Conservation (phyloP, 2,888 invertebrate genomes). For the Folsomia manolachei region DNA sequence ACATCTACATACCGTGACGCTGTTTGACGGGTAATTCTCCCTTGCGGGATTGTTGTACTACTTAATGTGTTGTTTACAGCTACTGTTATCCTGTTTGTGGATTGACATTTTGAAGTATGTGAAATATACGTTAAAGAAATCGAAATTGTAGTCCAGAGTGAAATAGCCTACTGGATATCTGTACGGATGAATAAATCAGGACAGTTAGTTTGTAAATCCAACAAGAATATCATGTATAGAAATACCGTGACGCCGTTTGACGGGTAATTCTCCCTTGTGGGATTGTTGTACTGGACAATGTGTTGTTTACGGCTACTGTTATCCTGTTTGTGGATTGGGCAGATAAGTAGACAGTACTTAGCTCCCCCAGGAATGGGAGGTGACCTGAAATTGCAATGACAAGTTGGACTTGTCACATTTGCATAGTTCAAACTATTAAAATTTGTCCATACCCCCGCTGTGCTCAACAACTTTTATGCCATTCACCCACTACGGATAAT, state of each 20-base stretch:
- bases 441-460: no score
- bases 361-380: conserved; percentile 86
- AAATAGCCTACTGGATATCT: conserved; percentile 64
- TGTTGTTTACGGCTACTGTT: conserved; percentile 93
- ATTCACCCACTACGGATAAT: conserved; percentile 79
- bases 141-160: conserved; percentile 80
- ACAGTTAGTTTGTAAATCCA: no score
- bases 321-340: conserved; percentile 65
- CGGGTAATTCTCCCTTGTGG: conserved; percentile 70
- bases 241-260: conserved; percentile 29
- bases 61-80: conserved; percentile 90
- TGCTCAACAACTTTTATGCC: conserved; percentile 75
- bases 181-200: conserved; percentile 30
- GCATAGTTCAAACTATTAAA: no score
- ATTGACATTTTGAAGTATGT: no score
- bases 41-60: conserved; percentile 86
- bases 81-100: conserved; percentile 77
- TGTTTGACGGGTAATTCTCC: conserved; percentile 54
- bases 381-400: no score
- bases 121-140: no score
- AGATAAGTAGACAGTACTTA: conserved; percentile 54
- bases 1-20: conserved; percentile 32
- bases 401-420: no score
- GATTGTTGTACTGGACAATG: conserved; percentile 76
- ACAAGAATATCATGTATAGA: background rate